A percentile compares a stretch with the other conserved stretches of the same genome.
These are phyloP conservation scores for Miichthys miiuy DNA, from an alignment of 2,797 vertebrate species.

Conservation along the genomic window DNA sequence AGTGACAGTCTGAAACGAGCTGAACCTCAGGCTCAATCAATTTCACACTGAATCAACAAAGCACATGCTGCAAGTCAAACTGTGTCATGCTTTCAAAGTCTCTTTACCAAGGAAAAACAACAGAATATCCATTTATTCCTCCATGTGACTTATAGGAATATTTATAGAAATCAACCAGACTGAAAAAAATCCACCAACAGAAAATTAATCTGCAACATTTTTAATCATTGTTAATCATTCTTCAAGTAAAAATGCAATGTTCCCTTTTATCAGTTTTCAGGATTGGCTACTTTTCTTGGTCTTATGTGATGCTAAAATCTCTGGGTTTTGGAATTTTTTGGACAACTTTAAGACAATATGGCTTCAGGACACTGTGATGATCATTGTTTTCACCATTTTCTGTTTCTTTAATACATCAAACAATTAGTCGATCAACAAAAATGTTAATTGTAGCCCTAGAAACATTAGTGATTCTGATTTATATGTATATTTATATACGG, in stretches of 20 bases:
- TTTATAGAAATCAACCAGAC: neutral
- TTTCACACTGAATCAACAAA: conserved; percentile 5
- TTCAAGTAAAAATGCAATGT: neutral
- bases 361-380: neutral
- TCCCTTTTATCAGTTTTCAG: neutral
- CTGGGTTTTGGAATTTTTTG: neutral
- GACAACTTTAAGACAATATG: neutral
- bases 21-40: conserved; percentile 7
- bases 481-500: neutral
- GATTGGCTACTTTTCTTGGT: neutral
- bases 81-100: neutral
- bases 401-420: neutral
- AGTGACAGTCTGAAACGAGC: conserved; percentile 56
- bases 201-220: neutral
- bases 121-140: neutral
- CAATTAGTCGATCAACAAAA: neutral
- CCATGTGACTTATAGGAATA: neutral
- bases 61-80: neutral
- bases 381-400: neutral
- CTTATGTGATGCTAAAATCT: neutral
- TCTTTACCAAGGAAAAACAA: too few species aligned
- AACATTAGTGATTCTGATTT: neutral
- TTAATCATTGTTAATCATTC: neutral
- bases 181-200: neutral
- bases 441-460: neutral